A percentile compares a stretch with the other conserved stretches of the same genome.
phyloP scores from a whole-genome alignment of 1,140 invertebrate species.

The Bilobella aurantiaca region DNA sequence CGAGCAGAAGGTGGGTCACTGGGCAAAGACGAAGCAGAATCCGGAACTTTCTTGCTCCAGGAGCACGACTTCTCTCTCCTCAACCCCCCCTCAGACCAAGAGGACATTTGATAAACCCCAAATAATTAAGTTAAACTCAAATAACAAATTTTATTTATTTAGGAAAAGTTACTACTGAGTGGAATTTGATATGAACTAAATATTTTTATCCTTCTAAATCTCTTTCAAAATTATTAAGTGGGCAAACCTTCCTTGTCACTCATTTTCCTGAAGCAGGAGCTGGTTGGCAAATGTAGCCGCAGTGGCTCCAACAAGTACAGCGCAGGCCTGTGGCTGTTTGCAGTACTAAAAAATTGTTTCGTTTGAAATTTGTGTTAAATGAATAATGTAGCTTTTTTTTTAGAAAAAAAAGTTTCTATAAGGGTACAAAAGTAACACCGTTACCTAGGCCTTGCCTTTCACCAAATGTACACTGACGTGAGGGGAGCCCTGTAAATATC shows the following conservation, averaged over 20 bases:
- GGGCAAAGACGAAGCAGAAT: neutral
- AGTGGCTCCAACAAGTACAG: neutral
- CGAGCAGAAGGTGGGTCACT: conserved; percentile 15
- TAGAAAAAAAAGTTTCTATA: no score
- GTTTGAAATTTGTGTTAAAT: no score
- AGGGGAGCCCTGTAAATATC: neutral
- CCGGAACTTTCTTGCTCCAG: neutral
- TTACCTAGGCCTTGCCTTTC: no score
- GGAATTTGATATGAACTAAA: neutral
- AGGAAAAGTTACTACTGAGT: neutral
- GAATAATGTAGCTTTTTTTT: no score
- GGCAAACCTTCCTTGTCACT: neutral
- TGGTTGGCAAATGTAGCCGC: neutral
- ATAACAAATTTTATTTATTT: neutral
- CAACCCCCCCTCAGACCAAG: neutral
- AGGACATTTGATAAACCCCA: neutral
- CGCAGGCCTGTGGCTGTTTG: neutral
- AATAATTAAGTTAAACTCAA: neutral
- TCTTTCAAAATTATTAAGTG: no score
- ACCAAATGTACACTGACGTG: neutral
- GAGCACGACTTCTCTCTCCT: conserved; percentile 9
- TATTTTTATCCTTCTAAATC: no score
- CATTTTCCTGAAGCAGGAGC: neutral
- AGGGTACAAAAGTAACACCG: no score
- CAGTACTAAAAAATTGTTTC: no score